Evolutionary conservation across 2,888 invertebrate genomes (phyloP), one percentile per base, ranked within the genome.

Genomic region (Cyclophora albipunctata): DNA sequence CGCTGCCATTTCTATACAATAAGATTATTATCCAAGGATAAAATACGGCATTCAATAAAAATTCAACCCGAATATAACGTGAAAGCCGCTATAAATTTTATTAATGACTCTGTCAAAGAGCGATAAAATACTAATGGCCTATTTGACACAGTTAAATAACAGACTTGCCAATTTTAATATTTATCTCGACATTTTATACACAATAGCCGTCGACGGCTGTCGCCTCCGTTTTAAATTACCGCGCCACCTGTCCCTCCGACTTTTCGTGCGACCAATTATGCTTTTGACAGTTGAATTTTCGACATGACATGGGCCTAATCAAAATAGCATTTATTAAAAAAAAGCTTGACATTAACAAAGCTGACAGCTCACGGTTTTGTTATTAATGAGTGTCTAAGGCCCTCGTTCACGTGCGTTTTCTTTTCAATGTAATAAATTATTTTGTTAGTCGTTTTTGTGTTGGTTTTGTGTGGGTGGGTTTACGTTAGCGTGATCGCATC

Each of bases 281-380:
- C 71, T 84, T 85, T 79, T 87, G 90, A 90, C 90, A 90, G 90
- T 82, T 88, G 81, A 89, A 84, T 87, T 85, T 87, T 81, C 78
- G 80, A 88, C 86, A 85, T 87, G 90, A 89, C 89, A 84, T 84
- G 85, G 89, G 90, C 90, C 90, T 90, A 90, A 90, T 91, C 90
- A 89, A 89, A 88, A 89, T 85, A 89, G 79, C 86, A 81, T 88
- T 89, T 86, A 84, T 84, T 78, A 78, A 81, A 85, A 72, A 84
- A 84, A 84, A 78, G n/a, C 79, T 78, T 77, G 78, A 81, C 81
- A 81, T 85, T 81, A 84, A 80, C 80, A 76, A 79, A 78, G 79
- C 81, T 83, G 88, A 87, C 89, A 85, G 87, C 84, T 82, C 81
- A 82, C 83, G 84, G 84, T 78, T 84, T 74, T 75, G 83, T 85